Evolutionary conservation across 1,140 invertebrate species (phyloP).

Genomic region (Neodiprion virginianus): DNA sequence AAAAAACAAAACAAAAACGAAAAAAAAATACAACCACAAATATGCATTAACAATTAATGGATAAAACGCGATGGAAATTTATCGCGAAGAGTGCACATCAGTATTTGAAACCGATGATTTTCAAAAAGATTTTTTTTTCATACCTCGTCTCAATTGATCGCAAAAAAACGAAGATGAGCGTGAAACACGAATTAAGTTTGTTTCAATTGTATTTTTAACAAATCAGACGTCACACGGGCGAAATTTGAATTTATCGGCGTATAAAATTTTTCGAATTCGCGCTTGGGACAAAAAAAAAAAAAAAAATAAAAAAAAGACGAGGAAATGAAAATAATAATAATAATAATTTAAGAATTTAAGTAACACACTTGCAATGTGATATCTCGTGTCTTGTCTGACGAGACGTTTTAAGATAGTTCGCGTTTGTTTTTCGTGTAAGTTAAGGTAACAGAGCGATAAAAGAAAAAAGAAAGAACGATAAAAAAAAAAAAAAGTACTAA

Average conservation of each 20-base stretch:
- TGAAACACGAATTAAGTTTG: not conserved
- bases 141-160: constrained; percentile 8
- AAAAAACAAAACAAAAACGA: constrained; percentile 17
- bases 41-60: constrained; percentile 10
- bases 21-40: constrained; percentile 16
- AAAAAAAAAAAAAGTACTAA: constrained; percentile 14
- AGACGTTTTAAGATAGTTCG: constrained; percentile 56
- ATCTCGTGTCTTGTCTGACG: constrained; percentile 62
- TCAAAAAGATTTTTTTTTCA: constrained; percentile 20
- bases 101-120: constrained; percentile 11
- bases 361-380: constrained; percentile 58
- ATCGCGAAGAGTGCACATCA: constrained; percentile 20
- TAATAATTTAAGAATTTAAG: constrained; percentile 14
- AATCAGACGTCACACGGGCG: not conserved
- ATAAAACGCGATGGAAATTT: constrained; percentile 16
- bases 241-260: not conserved
- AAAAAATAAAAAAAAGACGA: too few species aligned
- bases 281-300: too few species aligned
- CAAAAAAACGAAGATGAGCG: constrained; percentile 25
- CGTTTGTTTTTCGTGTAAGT: constrained; percentile 46
- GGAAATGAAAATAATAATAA: not conserved
- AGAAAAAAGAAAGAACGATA: constrained; percentile 26
- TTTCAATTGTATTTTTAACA: constrained; percentile 2
- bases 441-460: constrained; percentile 27
- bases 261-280: too few species aligned